Evolutionary conservation across 1,140 invertebrate species (phyloP).

Genomic region (Andricus grossulariae): DNA sequence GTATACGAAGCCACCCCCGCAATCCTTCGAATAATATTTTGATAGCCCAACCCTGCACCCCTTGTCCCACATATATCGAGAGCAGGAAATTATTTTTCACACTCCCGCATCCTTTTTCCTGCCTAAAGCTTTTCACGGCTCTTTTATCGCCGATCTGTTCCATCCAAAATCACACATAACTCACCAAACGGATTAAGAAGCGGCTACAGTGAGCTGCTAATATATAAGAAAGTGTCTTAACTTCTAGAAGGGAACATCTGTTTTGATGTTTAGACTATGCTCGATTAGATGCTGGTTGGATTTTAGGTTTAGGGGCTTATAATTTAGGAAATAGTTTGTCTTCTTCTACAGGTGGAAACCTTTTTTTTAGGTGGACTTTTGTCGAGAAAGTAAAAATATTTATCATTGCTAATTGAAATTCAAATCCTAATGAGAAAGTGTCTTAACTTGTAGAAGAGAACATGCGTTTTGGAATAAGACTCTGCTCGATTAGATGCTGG

Average conservation of each 20-base stretch:
- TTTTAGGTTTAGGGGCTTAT: too few relatives aligned
- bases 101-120: slow-evolving; percentile 59
- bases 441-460: too few relatives aligned
- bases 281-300: too few relatives aligned
- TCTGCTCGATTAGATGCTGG: too few relatives aligned
- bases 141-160: background rate
- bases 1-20: slow-evolving; percentile 52
- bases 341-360: too few relatives aligned
- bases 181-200: slow-evolving; percentile 2
- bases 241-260: background rate
- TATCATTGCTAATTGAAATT: too few relatives aligned
- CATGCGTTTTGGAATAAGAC: too few relatives aligned
- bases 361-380: too few relatives aligned
- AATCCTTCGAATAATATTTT: slow-evolving; percentile 73
- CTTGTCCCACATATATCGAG: slow-evolving; percentile 61
- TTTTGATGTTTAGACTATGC: slow-evolving; percentile 1
- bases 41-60: slow-evolving; percentile 63
- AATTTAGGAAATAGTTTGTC: too few relatives aligned
- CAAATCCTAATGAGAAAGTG: too few relatives aligned
- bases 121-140: slow-evolving; percentile 29
- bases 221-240: background rate
- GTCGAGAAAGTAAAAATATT: too few relatives aligned
- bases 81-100: slow-evolving; percentile 73
- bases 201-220: background rate
- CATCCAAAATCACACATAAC: slow-evolving; percentile 10